Evolutionary conservation across 1,140 invertebrate genomes (phyloP).

Genomic region (Oscheius sp.): DNA sequence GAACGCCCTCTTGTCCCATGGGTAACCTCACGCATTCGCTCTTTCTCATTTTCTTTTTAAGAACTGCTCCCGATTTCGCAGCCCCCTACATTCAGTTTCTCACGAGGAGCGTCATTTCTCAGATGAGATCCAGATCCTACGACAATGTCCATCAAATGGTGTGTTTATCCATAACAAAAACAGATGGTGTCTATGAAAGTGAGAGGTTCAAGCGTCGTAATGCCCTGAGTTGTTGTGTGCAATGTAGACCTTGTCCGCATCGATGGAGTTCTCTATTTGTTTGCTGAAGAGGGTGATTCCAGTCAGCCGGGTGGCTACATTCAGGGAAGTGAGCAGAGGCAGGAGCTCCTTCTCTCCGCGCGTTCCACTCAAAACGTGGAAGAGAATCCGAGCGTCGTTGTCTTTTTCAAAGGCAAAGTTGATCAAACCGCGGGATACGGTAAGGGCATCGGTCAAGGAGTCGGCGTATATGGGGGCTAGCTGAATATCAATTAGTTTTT

Average conservation of each 20-base stretch:
- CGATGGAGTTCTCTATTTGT: neutral
- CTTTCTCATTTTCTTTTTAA: neutral
- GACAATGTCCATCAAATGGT: conserved; percentile 22
- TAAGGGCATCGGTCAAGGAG: neutral
- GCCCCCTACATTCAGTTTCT: conserved; percentile 23
- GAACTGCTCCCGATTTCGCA: conserved; percentile 9
- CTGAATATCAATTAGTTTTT: neutral
- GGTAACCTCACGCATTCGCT: neutral
- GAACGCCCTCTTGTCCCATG: conserved; percentile 13
- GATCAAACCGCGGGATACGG: neutral
- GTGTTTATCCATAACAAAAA: conserved; percentile 1
- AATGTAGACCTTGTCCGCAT: conserved; percentile 1
- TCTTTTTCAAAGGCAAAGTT: neutral
- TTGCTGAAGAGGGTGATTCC: conserved; percentile 4
- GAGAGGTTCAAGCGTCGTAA: conserved; percentile 2
- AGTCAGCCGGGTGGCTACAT: neutral
- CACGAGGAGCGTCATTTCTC: conserved; percentile 2
- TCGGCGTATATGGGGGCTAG: conserved; percentile 5
- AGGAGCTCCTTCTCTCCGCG: neutral
- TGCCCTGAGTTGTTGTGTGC: conserved; percentile 12
- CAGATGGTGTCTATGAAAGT: no score
- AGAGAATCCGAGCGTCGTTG: neutral
- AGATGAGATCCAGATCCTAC: conserved; percentile 5
- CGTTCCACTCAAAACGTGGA: neutral
- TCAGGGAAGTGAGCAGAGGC: neutral